A percentile compares a stretch with the other conserved stretches of the same genome.
These are phyloP conservation scores for Formica exsecta DNA, from an alignment of 1,140 invertebrate species.

Conservation along the genomic window DNA sequence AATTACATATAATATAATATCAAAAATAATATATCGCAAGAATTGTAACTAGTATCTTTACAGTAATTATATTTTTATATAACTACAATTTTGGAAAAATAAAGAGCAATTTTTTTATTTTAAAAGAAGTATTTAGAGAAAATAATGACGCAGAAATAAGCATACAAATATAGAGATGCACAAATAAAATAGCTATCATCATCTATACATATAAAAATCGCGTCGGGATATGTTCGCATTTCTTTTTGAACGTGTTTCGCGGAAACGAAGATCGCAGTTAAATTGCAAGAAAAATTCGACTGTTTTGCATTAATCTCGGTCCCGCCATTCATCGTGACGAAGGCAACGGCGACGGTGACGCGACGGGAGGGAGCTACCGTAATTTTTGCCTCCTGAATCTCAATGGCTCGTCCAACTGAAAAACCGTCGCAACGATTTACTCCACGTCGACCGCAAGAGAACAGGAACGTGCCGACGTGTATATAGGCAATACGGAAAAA, in stretches of 20 bases:
- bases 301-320: conserved; percentile 44
- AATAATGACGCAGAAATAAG: background rate
- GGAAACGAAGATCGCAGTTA: conserved; percentile 1
- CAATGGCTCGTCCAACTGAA: conserved; percentile 50
- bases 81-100: background rate
- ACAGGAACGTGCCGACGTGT: conserved; percentile 25
- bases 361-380: background rate
- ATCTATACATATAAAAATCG: background rate
- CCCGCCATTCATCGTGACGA: conserved; percentile 11
- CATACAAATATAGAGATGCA: background rate
- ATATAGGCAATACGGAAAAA: conserved; percentile 47
- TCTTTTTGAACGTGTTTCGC: background rate
- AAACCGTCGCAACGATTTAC: conserved; percentile 57
- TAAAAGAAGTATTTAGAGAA: background rate
- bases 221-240: background rate
- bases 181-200: background rate
- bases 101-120: background rate
- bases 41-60: background rate
- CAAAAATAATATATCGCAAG: background rate
- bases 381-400: conserved; percentile 57
- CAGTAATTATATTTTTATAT: background rate
- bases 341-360: too few species aligned
- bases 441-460: conserved; percentile 46
- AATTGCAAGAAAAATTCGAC: conserved; percentile 25
- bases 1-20: conserved; percentile 1